These are phyloP conservation scores for Anolis sagrei DNA, from an alignment of 2,113 vertebrate species.

Conservation along the genomic window DNA sequence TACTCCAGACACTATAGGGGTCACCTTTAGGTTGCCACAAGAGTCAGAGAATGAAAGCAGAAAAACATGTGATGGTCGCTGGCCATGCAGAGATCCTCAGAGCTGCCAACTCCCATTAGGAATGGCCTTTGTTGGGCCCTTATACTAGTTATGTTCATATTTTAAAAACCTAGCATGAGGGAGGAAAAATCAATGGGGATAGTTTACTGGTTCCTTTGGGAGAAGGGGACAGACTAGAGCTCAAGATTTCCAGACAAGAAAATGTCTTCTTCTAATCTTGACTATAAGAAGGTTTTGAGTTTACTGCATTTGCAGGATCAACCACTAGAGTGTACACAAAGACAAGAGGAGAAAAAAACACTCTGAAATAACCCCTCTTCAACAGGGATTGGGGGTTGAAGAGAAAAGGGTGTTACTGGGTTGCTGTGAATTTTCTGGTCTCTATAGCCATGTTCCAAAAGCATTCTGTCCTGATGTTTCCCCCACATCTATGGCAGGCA, in stretches of 20 bases:
- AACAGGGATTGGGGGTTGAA: background rate
- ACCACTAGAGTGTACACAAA: constrained; percentile 14
- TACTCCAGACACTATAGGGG: no score
- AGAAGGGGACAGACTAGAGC: background rate
- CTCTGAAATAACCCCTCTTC: background rate
- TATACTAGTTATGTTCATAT: background rate
- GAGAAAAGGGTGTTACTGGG: background rate
- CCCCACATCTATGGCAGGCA: no score
- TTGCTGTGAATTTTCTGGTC: no score
- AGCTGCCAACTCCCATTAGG: background rate
- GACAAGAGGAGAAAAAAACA: background rate
- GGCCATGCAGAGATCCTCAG: background rate
- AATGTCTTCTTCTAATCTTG: background rate
- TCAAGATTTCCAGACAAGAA: background rate
- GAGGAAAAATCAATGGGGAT: background rate
- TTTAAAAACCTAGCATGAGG: background rate
- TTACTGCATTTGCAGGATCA: background rate
- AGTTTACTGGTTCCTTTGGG: background rate
- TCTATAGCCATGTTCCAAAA: no score
- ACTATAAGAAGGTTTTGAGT: background rate
- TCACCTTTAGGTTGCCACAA: background rate
- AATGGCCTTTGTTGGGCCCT: background rate
- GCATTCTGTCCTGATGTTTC: no score
- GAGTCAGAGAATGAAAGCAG: background rate
- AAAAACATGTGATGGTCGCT: background rate